phyloP scores from a whole-genome alignment of 2,888 invertebrate species.

The Torymus texanus region DNA sequence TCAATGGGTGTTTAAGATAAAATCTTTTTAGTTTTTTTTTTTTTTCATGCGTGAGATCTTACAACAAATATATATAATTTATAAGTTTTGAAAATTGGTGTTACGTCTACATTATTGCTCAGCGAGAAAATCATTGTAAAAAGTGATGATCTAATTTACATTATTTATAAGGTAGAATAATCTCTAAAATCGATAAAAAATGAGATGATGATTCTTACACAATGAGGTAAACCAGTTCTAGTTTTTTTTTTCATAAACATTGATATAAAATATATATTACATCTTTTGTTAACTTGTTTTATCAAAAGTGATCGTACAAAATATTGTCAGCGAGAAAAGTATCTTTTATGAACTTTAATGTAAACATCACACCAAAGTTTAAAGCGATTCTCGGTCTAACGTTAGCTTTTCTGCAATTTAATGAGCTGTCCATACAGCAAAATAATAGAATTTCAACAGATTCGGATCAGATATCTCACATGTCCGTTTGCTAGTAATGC shows the following conservation, averaged over 20 bases:
- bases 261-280: conserved; percentile 19
- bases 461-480: not conserved
- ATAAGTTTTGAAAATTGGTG: not conserved
- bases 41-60: too few relatives aligned
- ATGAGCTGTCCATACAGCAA: not conserved
- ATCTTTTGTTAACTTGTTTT: not conserved
- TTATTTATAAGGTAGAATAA: too few relatives aligned
- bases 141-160: not conserved
- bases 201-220: too few relatives aligned
- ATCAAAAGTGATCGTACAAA: conserved; percentile 30
- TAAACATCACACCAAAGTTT: too few relatives aligned
- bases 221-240: not conserved
- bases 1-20: too few relatives aligned
- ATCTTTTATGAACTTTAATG: too few relatives aligned
- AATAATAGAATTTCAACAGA: not conserved
- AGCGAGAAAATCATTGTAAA: not conserved
- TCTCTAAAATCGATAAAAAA: too few relatives aligned
- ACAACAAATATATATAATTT: not conserved
- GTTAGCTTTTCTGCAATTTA: too few relatives aligned
- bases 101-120: conserved; percentile 14
- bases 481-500: conserved; percentile 35
- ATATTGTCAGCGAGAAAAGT: not conserved
- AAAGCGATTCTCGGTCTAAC: too few relatives aligned
- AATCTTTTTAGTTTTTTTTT: too few relatives aligned
- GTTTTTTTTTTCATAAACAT: conserved; percentile 14